Evolutionary conservation across 2,113 vertebrate genomes (phyloP).

Genomic region (Machaerirhynchus nigripectus): DNA sequence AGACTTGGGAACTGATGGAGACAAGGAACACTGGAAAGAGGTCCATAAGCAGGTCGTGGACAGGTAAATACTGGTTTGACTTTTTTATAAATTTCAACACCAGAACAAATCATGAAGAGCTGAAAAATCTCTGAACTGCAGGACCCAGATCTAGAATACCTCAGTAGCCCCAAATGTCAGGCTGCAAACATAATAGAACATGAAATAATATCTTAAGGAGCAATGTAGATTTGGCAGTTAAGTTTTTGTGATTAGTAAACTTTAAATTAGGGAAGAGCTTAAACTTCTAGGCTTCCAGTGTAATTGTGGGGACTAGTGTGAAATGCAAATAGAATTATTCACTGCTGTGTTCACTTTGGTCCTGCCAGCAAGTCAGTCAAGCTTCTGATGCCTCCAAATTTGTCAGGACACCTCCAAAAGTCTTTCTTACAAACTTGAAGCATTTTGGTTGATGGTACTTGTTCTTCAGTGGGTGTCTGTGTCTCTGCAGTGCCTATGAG

Average conservation of each 20-base stretch:
- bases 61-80: slow-evolving; percentile 75
- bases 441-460: neutral
- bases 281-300: neutral
- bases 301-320: neutral
- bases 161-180: neutral
- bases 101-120: neutral
- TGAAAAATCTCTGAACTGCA: neutral
- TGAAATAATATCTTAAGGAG: neutral
- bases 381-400: neutral
- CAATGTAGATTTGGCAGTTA: neutral
- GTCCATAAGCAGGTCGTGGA: slow-evolving; percentile 95
- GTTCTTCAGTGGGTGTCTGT: neutral
- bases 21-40: slow-evolving; percentile 90
- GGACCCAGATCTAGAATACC: neutral
- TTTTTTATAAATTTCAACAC: neutral
- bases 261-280: neutral
- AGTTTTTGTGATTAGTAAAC: neutral
- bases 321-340: neutral
- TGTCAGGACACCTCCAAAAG: neutral
- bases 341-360: neutral
- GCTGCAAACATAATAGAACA: neutral
- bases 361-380: neutral
- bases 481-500: slow-evolving; percentile 87
- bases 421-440: neutral
- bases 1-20: slow-evolving; percentile 82